Conservation (phyloP, 2,888 invertebrate species). For the Carpatolechia fugitivella region DNA sequence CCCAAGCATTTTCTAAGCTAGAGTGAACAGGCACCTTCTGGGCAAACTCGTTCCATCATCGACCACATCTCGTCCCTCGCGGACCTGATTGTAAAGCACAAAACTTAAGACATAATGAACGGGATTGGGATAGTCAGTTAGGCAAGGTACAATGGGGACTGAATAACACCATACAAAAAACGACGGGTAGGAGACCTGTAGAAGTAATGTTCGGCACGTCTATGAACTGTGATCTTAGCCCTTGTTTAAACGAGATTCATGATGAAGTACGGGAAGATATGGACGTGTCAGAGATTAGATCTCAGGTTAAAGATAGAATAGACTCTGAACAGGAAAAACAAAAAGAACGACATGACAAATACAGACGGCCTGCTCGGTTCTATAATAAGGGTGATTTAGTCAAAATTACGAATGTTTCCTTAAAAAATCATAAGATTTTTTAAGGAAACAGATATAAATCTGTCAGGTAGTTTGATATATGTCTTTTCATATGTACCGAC, state of each 20-base stretch:
- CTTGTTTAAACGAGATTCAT: conserved; percentile 5
- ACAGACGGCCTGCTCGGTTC: too few relatives aligned
- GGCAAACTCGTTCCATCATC: too few relatives aligned
- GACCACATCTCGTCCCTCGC: too few relatives aligned
- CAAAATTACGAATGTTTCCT: conserved; percentile 23
- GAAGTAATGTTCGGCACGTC: conserved; percentile 9
- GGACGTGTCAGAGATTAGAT: background rate
- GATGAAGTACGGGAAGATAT: background rate
- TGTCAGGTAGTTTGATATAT: too few relatives aligned
- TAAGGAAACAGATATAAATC: too few relatives aligned
- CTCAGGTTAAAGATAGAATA: conserved; percentile 17
- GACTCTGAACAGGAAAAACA: conserved; percentile 19
- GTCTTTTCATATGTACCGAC: too few relatives aligned
- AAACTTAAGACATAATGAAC: background rate
- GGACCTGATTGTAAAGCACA: too few relatives aligned
- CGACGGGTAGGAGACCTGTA: conserved; percentile 6
- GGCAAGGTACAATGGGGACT: conserved; percentile 11
- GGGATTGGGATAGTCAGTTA: conserved; percentile 14
- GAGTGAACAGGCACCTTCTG: too few relatives aligned
- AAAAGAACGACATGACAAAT: conserved; percentile 22
- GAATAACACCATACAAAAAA: conserved; percentile 15
- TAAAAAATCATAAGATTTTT: conserved; percentile 25
- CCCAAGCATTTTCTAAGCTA: too few relatives aligned
- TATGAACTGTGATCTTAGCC: conserved; percentile 6
- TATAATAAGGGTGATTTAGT: conserved; percentile 25